phyloP scores from a whole-genome alignment of 2,797 vertebrate species.

The Dendrocincla fuliginosa region DNA sequence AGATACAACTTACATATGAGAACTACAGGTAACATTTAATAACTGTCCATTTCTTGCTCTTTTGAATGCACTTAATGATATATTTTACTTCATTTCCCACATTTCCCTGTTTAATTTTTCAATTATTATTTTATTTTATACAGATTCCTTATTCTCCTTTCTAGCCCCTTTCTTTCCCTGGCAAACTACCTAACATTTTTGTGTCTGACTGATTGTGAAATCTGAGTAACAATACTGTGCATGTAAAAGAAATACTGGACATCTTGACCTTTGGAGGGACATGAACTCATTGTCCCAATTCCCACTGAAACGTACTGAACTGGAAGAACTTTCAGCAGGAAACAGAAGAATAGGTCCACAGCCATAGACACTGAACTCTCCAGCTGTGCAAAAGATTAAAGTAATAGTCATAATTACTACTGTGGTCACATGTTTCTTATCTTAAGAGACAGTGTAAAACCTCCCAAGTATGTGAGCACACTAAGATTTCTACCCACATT shows the following conservation, averaged over 20 bases:
- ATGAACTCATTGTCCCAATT: neutral
- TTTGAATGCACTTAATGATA: neutral
- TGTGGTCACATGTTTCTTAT: neutral
- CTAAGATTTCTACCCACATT: neutral
- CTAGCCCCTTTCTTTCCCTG: neutral
- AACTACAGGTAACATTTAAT: neutral
- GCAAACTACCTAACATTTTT: constrained; percentile 40
- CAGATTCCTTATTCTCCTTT: neutral
- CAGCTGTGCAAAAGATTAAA: constrained; percentile 33
- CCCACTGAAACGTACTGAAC: neutral
- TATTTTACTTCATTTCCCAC: neutral
- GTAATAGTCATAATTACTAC: neutral
- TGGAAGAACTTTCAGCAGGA: constrained; percentile 17
- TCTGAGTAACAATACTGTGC: neutral
- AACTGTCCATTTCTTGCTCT: neutral
- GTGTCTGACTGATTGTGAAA: constrained; percentile 50
- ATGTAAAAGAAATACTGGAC: constrained; percentile 24
- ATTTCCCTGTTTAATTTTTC: neutral
- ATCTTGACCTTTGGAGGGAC: constrained; percentile 21
- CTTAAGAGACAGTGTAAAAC: neutral
- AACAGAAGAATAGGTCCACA: neutral
- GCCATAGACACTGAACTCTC: neutral
- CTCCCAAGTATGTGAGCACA: neutral
- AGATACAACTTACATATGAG: neutral
- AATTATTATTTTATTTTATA: neutral